Evolutionary conservation across 2,797 vertebrate genomes (phyloP).

Genomic region (Aulostomus chinensis): DNA sequence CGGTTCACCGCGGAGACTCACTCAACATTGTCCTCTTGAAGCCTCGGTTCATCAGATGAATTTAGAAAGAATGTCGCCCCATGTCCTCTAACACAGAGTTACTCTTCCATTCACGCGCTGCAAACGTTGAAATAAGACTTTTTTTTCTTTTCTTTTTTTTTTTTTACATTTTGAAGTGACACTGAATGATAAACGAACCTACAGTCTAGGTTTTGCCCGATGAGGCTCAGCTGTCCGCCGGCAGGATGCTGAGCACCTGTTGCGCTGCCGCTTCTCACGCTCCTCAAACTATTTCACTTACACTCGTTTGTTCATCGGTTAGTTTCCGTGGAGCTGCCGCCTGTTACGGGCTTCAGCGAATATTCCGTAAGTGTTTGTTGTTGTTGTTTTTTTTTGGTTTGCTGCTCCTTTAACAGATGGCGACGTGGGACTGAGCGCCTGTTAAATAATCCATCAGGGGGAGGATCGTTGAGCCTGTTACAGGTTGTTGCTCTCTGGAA

Average conservation of each 20-base stretch:
- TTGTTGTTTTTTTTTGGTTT: too few relatives aligned
- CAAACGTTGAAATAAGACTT: background rate
- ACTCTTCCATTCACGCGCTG: background rate
- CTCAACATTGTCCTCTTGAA: constrained; percentile 25
- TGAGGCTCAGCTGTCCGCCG: constrained; percentile 10
- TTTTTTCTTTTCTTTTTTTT: too few relatives aligned
- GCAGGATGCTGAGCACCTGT: constrained; percentile 41
- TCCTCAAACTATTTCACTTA: background rate
- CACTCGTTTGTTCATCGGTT: background rate
- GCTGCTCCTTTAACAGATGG: constrained; percentile 66
- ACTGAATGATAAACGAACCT: constrained; percentile 18
- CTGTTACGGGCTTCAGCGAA: constrained; percentile 24
- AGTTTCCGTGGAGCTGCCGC: constrained; percentile 1
- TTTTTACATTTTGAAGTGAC: constrained; percentile 30
- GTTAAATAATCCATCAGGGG: constrained; percentile 85
- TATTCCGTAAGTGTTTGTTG: constrained; percentile 49
- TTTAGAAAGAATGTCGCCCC: constrained; percentile 1
- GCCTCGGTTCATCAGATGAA: constrained; percentile 15
- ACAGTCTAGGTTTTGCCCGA: background rate
- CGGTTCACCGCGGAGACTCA: constrained; percentile 49
- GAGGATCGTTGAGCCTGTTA: constrained; percentile 72
- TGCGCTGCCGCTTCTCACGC: background rate
- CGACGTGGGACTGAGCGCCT: constrained; percentile 70
- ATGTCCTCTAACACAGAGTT: constrained; percentile 11
- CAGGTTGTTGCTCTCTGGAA: constrained; percentile 60